Conservation (phyloP, 1,140 invertebrate species). For the Stenopsyche tienmushanensis region DNA sequence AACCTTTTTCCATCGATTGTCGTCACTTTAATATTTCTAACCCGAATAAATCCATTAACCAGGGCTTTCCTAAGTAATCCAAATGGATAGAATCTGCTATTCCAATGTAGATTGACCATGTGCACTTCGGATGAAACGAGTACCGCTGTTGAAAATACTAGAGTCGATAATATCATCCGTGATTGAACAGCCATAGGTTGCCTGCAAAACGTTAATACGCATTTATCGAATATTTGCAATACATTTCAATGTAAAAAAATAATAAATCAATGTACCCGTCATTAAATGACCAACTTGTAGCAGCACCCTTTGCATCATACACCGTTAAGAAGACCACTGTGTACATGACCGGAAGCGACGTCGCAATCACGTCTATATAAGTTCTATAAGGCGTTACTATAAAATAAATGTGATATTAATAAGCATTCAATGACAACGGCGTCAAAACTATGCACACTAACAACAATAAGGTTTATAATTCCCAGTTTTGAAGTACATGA, state of each 20-base stretch:
- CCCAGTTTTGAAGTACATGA: conserved; percentile 34
- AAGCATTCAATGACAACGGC: neutral
- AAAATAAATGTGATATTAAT: neutral
- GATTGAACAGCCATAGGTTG: conserved; percentile 25
- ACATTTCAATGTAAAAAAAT: neutral
- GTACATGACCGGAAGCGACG: conserved; percentile 27
- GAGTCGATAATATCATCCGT: conserved; percentile 2
- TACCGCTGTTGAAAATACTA: conserved; percentile 23
- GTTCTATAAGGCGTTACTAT: conserved; percentile 31
- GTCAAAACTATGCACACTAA: conserved; percentile 3
- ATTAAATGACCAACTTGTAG: conserved; percentile 26
- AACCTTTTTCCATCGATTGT: conserved; percentile 33
- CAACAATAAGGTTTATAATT: conserved; percentile 27
- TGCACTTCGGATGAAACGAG: conserved; percentile 17
- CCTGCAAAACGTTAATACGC: conserved; percentile 1
- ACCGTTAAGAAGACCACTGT: conserved; percentile 20
- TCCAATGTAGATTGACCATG: conserved; percentile 29
- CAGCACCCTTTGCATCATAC: conserved; percentile 26
- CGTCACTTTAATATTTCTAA: conserved; percentile 13
- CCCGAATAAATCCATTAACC: conserved; percentile 21
- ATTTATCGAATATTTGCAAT: neutral
- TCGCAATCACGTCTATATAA: conserved; percentile 16
- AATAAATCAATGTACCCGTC: conserved; percentile 24
- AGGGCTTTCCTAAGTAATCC: conserved; percentile 21
- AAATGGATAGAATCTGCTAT: conserved; percentile 30